A percentile compares a stretch with the other conserved stretches of the same genome.
These are phyloP conservation scores for Melanotaenia duboulayi DNA, from an alignment of 2,113 vertebrate genomes.

Conservation along the genomic window DNA sequence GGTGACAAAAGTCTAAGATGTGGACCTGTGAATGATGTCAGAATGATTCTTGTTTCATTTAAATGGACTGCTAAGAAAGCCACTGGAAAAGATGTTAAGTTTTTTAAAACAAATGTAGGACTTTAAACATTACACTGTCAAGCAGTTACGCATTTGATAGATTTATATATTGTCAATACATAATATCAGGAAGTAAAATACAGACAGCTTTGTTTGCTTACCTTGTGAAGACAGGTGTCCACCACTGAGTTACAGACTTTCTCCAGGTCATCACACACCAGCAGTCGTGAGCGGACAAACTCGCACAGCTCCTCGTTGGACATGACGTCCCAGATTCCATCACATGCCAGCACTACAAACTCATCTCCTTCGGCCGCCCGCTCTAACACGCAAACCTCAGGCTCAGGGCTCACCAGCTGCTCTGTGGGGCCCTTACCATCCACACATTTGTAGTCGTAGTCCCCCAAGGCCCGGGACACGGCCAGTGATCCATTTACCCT, in stretches of 20 bases:
- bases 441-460: conserved; percentile 99
- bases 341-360: conserved; percentile 97
- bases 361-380: conserved; percentile 93
- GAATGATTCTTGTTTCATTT: conserved; percentile 2
- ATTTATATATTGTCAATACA: no score
- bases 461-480: conserved; percentile 96
- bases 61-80: conserved; percentile 5
- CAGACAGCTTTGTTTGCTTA: conserved; percentile 63
- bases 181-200: no score
- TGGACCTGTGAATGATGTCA: conserved; percentile 13
- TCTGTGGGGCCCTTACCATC: conserved; percentile 98
- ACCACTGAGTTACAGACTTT: conserved; percentile 98
- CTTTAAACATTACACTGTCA: no score
- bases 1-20: conserved; percentile 1
- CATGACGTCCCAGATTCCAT: conserved; percentile 99
- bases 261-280: conserved; percentile 96
- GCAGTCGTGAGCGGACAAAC: conserved; percentile 95
- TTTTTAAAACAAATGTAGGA: no score
- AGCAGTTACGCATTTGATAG: no score
- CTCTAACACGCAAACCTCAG: conserved; percentile 96
- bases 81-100: not conserved
- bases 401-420: conserved; percentile 99
- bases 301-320: conserved; percentile 99
- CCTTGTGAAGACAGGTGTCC: conserved; percentile 99
- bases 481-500: conserved; percentile 98